Evolutionary conservation across 2,888 invertebrate species (phyloP).

Genomic region (Micoletzkya japonica): DNA sequence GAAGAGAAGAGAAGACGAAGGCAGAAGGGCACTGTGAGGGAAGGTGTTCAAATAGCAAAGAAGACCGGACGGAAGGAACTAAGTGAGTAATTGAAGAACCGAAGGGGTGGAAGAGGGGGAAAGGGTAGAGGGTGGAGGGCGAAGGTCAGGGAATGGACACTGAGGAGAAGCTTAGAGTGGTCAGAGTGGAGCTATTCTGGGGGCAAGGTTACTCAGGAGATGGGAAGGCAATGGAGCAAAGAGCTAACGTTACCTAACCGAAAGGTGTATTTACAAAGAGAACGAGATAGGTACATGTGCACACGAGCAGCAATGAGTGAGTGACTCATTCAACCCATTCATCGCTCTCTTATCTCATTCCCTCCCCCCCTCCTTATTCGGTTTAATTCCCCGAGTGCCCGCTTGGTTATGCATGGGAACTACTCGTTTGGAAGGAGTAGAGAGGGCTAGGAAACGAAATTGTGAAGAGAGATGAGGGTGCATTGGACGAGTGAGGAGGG

Average conservation of each 20-base stretch:
- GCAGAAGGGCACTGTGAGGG: not conserved
- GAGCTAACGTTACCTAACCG: too few species aligned
- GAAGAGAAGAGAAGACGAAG: constrained; percentile 10
- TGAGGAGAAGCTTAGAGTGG: not conserved
- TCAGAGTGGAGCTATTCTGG: not conserved
- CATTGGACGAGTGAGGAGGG: too few species aligned
- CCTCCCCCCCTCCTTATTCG: not conserved
- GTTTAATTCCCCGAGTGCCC: too few species aligned
- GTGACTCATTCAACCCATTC: not conserved
- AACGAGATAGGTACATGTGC: too few species aligned
- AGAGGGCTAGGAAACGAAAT: not conserved
- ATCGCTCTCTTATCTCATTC: not conserved
- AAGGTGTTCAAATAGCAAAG: not conserved
- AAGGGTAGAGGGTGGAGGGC: not conserved
- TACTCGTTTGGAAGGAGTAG: not conserved
- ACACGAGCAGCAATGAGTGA: not conserved
- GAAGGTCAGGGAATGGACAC: not conserved
- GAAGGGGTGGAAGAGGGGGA: not conserved
- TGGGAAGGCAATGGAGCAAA: too few species aligned
- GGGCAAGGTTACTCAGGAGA: too few species aligned
- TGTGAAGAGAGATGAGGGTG: not conserved
- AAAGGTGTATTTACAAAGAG: too few species aligned
- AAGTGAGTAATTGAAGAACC: not conserved
- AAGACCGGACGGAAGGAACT: not conserved
- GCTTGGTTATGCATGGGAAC: too few species aligned